A percentile compares a stretch with the other conserved stretches of the same genome.
Evolutionary conservation across 2,797 vertebrate species (phyloP).

Genomic region (Perodicticus potto): DNA sequence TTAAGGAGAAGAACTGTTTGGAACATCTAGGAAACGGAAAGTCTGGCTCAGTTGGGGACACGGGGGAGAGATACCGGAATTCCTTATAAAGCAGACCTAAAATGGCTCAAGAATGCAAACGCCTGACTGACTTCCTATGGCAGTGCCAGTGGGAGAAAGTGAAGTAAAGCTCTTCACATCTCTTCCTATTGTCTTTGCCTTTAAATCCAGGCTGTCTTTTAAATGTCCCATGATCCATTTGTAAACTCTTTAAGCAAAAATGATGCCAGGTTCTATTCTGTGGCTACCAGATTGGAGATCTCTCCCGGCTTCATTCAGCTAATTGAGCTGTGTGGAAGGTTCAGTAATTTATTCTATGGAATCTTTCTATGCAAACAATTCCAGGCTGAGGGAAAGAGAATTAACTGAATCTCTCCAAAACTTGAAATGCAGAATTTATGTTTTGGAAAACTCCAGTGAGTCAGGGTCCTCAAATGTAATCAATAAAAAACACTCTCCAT

Average conservation of each 20-base stretch:
- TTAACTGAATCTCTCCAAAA: slow-evolving; percentile 47
- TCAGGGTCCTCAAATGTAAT: slow-evolving; percentile 79
- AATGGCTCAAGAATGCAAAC: slow-evolving; percentile 25
- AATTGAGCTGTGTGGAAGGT: slow-evolving; percentile 78
- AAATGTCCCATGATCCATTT: slow-evolving; percentile 62
- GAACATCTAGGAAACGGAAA: slow-evolving; percentile 31
- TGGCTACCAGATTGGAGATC: slow-evolving; percentile 80
- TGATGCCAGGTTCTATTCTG: slow-evolving; percentile 74
- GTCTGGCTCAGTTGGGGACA: not conserved
- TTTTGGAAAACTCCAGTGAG: slow-evolving; percentile 74
- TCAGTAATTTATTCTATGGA: slow-evolving; percentile 78
- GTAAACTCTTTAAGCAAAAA: slow-evolving; percentile 66
- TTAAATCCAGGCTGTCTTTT: slow-evolving; percentile 41
- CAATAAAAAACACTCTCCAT: slow-evolving; percentile 75
- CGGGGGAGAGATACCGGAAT: slow-evolving; percentile 3
- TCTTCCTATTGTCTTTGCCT: slow-evolving; percentile 10
- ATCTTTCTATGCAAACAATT: slow-evolving; percentile 71
- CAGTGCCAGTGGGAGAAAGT: not conserved
- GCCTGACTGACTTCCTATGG: slow-evolving; percentile 32
- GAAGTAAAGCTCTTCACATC: not conserved
- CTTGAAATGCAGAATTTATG: slow-evolving; percentile 72
- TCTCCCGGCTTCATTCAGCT: slow-evolving; percentile 73
- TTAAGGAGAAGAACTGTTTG: slow-evolving; percentile 9
- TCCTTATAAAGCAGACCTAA: slow-evolving; percentile 23
- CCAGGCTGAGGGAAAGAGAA: slow-evolving; percentile 66